These are phyloP conservation scores for Anarhynchus alexandrinus DNA, from an alignment of 2,113 vertebrate species.

Conservation along the genomic window DNA sequence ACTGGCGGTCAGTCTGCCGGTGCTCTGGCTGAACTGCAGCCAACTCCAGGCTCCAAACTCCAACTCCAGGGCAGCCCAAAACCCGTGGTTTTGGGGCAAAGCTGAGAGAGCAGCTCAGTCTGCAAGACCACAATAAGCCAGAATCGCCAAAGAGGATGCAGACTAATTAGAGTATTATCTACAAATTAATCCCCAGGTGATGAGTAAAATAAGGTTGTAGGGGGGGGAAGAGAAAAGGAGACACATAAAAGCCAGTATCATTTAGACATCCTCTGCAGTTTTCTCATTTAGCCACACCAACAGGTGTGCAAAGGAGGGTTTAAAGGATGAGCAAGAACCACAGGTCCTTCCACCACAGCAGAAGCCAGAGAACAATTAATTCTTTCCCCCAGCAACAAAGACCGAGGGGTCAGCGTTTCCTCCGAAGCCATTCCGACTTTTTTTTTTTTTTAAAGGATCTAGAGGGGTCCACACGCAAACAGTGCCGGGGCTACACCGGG, in stretches of 20 bases:
- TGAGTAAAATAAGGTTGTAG: neutral
- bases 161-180: too few species aligned
- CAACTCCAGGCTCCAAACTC: neutral
- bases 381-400: neutral
- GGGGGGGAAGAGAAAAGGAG: neutral
- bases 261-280: neutral
- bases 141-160: neutral
- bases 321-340: too few species aligned
- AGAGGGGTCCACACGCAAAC: neutral
- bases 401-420: fast-evolving
- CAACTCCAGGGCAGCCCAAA: neutral
- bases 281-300: neutral
- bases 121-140: neutral
- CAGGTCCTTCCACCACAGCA: neutral
- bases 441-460: neutral
- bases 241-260: fast-evolving
- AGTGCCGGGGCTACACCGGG: fast-evolving
- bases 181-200: neutral
- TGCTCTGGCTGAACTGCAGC: neutral
- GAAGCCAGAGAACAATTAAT: neutral
- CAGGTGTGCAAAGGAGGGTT: neutral
- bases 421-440: neutral
- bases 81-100: fast-evolving
- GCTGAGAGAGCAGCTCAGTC: fast-evolving
- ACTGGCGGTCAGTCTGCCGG: fast-evolving